These are phyloP conservation scores for Acrossocheilus fasciatus DNA, from an alignment of 2,797 vertebrate genomes.

Conservation along the genomic window DNA sequence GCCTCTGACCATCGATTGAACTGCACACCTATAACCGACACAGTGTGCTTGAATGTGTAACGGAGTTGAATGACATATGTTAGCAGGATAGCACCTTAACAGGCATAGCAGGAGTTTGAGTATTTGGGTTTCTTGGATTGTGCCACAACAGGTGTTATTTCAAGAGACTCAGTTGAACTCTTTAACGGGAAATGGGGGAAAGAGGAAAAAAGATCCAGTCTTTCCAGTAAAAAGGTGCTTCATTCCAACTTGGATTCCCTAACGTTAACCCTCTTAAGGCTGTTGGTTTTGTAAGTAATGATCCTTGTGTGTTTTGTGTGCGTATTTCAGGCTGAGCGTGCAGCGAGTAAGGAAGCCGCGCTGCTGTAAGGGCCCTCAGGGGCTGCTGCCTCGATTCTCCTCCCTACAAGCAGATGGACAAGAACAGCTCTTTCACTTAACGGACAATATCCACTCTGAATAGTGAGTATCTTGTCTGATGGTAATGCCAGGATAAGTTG, in stretches of 20 bases:
- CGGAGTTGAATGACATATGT: conserved; percentile 24
- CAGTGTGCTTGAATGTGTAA: conserved; percentile 41
- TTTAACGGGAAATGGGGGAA: conserved; percentile 39
- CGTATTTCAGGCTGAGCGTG: conserved; percentile 79
- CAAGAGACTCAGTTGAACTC: conserved; percentile 35
- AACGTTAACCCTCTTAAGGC: conserved; percentile 32
- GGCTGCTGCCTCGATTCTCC: conserved; percentile 89
- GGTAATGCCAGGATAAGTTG: not conserved
- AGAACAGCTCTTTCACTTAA: conserved; percentile 94
- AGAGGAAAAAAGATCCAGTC: conserved; percentile 1
- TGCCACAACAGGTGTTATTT: conserved; percentile 52
- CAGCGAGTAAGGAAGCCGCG: conserved; percentile 90
- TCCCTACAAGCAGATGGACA: conserved; percentile 91
- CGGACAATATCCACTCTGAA: conserved; percentile 94
- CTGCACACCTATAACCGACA: conserved; percentile 5
- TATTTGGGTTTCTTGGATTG: conserved; percentile 42
- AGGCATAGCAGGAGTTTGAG: conserved; percentile 37
- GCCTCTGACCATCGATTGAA: conserved; percentile 8
- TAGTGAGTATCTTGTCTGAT: conserved; percentile 82
- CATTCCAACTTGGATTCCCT: conserved; percentile 47
- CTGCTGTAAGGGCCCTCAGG: conserved; percentile 93
- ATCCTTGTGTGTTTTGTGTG: conserved; percentile 52
- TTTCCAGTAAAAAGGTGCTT: conserved; percentile 52
- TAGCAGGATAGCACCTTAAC: conserved; percentile 33
- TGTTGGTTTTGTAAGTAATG: conserved; percentile 42